Percentiles rank a stretch among this genome's conserved stretches.
These are phyloP conservation scores for Tetragnatha montana DNA, from an alignment of 2,888 invertebrate species.

Conservation along the genomic window DNA sequence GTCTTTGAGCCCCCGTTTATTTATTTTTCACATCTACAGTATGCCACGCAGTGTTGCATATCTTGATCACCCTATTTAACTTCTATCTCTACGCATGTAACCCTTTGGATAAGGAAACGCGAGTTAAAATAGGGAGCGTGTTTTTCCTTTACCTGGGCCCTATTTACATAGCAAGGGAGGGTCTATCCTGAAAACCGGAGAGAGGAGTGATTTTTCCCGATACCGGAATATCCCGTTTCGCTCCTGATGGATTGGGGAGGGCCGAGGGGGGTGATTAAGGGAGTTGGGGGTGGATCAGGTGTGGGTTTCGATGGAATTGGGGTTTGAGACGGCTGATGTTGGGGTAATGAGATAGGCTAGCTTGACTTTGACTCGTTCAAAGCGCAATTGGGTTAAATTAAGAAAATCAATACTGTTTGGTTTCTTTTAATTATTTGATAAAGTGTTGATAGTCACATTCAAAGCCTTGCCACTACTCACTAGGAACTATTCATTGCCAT, in stretches of 20 bases:
- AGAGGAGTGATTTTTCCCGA: conserved; percentile 28
- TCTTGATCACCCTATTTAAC: background rate
- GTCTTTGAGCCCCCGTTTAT: too few species aligned
- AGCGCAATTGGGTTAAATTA: too few species aligned
- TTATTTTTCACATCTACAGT: too few species aligned
- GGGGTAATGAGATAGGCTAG: too few species aligned
- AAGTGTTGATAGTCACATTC: too few species aligned
- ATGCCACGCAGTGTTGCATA: background rate
- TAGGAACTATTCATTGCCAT: too few species aligned
- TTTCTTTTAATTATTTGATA: too few species aligned
- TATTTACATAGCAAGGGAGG: conserved; percentile 55
- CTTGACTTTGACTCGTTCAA: too few species aligned
- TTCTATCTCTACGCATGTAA: background rate
- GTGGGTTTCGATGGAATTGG: background rate
- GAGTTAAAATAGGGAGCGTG: conserved; percentile 31
- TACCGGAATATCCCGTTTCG: background rate
- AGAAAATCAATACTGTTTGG: too few species aligned
- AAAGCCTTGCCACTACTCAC: too few species aligned
- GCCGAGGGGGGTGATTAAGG: background rate
- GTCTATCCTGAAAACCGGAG: background rate
- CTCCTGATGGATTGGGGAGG: conserved; percentile 6
- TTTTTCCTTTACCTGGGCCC: conserved; percentile 24
- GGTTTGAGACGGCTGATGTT: too few species aligned
- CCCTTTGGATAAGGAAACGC: conserved; percentile 38
- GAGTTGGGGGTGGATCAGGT: background rate